These are phyloP conservation scores for Calcarius ornatus DNA, from an alignment of 2,113 vertebrate species.

Conservation along the genomic window DNA sequence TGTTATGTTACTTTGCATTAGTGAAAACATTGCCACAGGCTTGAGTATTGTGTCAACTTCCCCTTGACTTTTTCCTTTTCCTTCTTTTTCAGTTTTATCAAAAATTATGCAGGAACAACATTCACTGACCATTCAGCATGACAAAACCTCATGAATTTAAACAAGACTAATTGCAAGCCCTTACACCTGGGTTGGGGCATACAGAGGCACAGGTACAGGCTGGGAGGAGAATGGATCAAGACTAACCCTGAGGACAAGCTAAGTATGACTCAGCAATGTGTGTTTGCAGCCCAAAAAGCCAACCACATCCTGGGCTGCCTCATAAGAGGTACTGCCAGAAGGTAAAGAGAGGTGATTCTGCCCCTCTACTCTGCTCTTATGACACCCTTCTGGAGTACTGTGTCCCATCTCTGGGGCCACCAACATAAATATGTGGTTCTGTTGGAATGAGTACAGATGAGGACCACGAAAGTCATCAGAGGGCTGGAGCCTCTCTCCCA, in stretches of 20 bases:
- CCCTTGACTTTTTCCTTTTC: background rate
- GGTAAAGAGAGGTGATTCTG: background rate
- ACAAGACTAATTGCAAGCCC: background rate
- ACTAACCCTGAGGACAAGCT: background rate
- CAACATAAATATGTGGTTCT: background rate
- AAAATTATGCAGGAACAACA: background rate
- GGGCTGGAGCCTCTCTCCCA: background rate
- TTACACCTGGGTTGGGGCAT: too few species aligned
- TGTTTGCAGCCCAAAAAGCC: background rate
- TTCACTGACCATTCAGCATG: background rate
- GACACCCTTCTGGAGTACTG: background rate
- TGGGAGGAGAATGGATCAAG: background rate
- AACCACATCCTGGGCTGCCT: background rate
- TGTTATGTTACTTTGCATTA: background rate
- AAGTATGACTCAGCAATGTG: background rate
- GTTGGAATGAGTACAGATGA: background rate
- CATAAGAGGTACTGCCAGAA: background rate
- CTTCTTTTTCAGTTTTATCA: background rate
- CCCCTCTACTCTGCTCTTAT: background rate
- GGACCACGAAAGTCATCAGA: background rate
- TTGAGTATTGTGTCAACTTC: rapidly evolving
- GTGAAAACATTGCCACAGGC: background rate
- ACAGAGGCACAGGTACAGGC: background rate
- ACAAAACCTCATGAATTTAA: background rate
- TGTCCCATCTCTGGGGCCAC: background rate